Evolutionary conservation across 2,888 invertebrate species (phyloP).

Genomic region (Elmis aenea): DNA sequence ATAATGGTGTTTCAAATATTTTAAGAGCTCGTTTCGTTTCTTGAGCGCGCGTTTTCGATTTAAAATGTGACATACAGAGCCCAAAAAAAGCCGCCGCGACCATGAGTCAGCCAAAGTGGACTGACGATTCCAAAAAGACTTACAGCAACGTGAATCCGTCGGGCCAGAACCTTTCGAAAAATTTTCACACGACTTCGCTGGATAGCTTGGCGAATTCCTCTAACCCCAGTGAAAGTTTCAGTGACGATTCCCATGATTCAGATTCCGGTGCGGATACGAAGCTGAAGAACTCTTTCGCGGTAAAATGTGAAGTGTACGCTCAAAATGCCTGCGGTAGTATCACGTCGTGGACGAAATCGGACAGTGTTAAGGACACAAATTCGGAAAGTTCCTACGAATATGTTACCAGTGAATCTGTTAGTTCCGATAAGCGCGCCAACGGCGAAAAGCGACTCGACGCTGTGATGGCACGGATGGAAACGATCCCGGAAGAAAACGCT

Average conservation of each 20-base stretch:
- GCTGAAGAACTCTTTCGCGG: constrained; percentile 38
- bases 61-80: too few species aligned
- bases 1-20: constrained; percentile 10
- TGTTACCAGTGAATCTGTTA: constrained; percentile 15
- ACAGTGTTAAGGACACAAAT: constrained; percentile 23
- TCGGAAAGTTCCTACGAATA: constrained; percentile 36
- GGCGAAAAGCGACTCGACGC: constrained; percentile 27
- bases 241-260: constrained; percentile 56
- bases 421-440: constrained; percentile 18
- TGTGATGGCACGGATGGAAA: constrained; percentile 60
- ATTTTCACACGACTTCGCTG: too few species aligned
- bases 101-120: constrained; percentile 33
- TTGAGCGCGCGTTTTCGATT: too few species aligned
- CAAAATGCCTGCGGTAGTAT: constrained; percentile 38
- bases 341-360: constrained; percentile 30
- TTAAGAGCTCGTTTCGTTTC: too few species aligned
- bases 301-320: constrained; percentile 43
- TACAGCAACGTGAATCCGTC: too few species aligned
- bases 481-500: constrained; percentile 69
- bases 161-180: too few species aligned
- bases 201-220: constrained; percentile 68
- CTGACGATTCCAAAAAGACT: too few species aligned
- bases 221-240: constrained; percentile 57
- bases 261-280: constrained; percentile 60
- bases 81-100: too few species aligned